These are phyloP conservation scores for Girardinus metallicus DNA, from an alignment of 2,797 vertebrate species.

Conservation along the genomic window DNA sequence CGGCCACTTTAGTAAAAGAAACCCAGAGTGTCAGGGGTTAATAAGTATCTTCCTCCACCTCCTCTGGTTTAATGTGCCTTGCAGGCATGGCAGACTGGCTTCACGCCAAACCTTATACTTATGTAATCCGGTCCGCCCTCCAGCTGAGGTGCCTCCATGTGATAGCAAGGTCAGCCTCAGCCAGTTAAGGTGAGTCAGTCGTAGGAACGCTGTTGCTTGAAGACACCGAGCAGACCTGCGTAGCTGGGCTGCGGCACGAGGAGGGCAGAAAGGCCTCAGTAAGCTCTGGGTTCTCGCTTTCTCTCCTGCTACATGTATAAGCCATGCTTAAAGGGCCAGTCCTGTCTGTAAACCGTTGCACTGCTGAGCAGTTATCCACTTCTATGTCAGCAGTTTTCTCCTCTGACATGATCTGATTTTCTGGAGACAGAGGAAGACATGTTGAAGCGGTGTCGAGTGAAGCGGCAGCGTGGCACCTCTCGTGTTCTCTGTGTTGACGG, in stretches of 20 bases:
- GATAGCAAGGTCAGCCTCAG: constrained; percentile 46
- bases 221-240: constrained; percentile 77
- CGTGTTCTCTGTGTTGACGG: constrained; percentile 31
- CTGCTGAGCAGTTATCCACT: constrained; percentile 9
- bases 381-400: not conserved
- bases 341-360: constrained; percentile 22
- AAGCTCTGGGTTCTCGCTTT: constrained; percentile 23
- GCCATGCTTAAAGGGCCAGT: constrained; percentile 51
- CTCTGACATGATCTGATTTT: constrained; percentile 22
- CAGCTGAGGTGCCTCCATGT: constrained; percentile 60
- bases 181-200: constrained; percentile 56
- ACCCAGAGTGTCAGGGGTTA: constrained; percentile 36
- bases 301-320: constrained; percentile 25
- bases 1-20: not conserved
- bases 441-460: constrained; percentile 32
- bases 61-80: constrained; percentile 46
- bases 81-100: constrained; percentile 46
- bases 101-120: constrained; percentile 44
- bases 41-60: constrained; percentile 42
- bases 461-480: constrained; percentile 18
- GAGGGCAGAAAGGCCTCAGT: constrained; percentile 33
- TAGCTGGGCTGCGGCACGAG: constrained; percentile 60
- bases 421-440: constrained; percentile 28
- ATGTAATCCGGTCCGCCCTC: constrained; percentile 56
- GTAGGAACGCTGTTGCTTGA: constrained; percentile 55